A percentile compares a stretch with the other conserved stretches of the same genome.
Evolutionary conservation across 2,888 invertebrate genomes (phyloP).

Genomic region (Scotopteryx bipunctaria): DNA sequence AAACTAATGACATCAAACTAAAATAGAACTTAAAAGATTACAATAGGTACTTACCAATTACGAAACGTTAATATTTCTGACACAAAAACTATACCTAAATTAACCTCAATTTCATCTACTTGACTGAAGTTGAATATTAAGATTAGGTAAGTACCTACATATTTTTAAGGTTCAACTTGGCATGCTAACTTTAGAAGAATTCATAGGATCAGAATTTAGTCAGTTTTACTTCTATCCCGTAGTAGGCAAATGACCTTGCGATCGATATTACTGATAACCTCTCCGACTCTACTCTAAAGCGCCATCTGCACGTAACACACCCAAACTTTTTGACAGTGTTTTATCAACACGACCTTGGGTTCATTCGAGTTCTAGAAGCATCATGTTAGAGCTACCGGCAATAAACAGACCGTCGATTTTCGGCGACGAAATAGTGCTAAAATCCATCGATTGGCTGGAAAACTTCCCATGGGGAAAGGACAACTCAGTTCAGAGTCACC

Average conservation of each 20-base stretch:
- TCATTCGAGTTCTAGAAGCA: slow-evolving; percentile 27
- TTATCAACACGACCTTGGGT: slow-evolving; percentile 21
- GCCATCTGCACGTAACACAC: slow-evolving; percentile 40
- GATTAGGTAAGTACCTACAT: too few species aligned
- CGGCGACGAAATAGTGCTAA: slow-evolving; percentile 63
- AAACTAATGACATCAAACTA: too few species aligned
- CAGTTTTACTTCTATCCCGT: too few species aligned
- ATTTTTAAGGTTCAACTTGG: too few species aligned
- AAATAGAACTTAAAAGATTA: too few species aligned
- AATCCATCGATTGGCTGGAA: slow-evolving; percentile 69
- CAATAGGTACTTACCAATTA: too few species aligned
- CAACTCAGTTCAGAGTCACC: slow-evolving; percentile 46
- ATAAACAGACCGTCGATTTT: slow-evolving; percentile 49
- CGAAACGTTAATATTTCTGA: too few species aligned
- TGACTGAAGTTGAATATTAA: too few species aligned
- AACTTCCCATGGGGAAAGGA: slow-evolving; percentile 66
- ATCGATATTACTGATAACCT: slow-evolving; percentile 25
- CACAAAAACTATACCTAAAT: too few species aligned
- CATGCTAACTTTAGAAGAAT: too few species aligned
- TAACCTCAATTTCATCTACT: too few species aligned
- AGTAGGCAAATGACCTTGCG: slow-evolving; percentile 15
- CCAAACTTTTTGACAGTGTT: slow-evolving; percentile 33
- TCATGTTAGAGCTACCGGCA: slow-evolving; percentile 30
- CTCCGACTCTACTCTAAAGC: slow-evolving; percentile 20
- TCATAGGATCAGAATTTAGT: too few species aligned